Evolutionary conservation across 2,888 invertebrate species (phyloP), one percentile per base, ranked within the genome.

Genomic region (Mesochorus sp.): DNA sequence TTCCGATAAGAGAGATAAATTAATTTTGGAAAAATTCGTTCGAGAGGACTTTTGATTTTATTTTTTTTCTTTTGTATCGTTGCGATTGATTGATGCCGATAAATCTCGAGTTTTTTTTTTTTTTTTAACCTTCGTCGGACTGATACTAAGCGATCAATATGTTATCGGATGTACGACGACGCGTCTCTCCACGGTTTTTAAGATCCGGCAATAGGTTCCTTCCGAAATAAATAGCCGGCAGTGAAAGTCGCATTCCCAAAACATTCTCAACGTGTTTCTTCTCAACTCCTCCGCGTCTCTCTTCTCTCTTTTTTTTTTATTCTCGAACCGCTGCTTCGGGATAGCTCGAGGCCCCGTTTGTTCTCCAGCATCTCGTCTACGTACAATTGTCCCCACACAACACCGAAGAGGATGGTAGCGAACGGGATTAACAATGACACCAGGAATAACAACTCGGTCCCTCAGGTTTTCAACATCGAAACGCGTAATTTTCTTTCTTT

Each of bases 391-490:
- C n/a, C n/a, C n/a, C 34, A 39, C 24, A 37, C 10, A 42, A 14
- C 24, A 26, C 1, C 49, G n/a, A 31, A 6, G 74, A 78, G 47
- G 19, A 78, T 78, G 78, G 78, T 78, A 47, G 74, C 17, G 39
- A 78, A 78, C 55, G 74, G 66, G 37, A 37, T 71, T 62, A 70
- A 24, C 59, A 74, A 74, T 66, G 64, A 61, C 12, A 71, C 37
- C 59, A 66, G 59, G n/a, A 74, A 47, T 66, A 66, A n/a, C n/a
- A n/a, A 74, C 42, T 39, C 74, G 44, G 19, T 47, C 47, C 12
- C 66, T 12, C 64, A 31, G 12, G 53, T 64, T 19, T 34, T 53
- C 24, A 12, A 64, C 57, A 53, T 57, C 44, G 70, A 78, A 51
- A 44, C 26, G 3, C 1, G 17, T 39, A 44, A 61, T 34, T 10